A percentile compares a stretch with the other conserved stretches of the same genome.
Conservation (phyloP, 2,113 vertebrate species). For the Nycticebus coucang region DNA sequence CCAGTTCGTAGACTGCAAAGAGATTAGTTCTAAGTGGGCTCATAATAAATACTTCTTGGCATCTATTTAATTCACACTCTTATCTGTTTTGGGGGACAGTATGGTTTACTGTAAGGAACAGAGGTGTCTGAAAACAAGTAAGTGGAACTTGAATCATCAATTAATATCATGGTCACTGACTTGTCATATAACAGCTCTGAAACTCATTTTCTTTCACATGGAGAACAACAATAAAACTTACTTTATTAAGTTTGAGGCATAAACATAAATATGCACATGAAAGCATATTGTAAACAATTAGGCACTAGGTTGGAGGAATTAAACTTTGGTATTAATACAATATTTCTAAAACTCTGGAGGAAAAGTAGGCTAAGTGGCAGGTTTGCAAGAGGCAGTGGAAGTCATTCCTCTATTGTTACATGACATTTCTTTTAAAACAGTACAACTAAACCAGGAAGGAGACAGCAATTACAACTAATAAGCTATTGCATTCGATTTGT, state of each 20-base stretch:
- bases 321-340: not conserved
- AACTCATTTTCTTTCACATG: not conserved
- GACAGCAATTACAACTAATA: slow-evolving; percentile 67
- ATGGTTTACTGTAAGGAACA: not conserved
- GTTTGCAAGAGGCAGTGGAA: slow-evolving; percentile 40
- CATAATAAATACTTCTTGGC: not conserved
- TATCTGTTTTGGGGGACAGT: not conserved
- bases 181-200: not conserved
- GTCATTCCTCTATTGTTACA: slow-evolving; percentile 37
- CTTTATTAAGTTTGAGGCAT: not conserved
- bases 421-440: slow-evolving; percentile 16
- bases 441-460: not conserved
- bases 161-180: not conserved
- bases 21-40: not conserved
- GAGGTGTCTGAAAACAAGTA: not conserved
- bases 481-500: slow-evolving; percentile 45
- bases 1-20: not conserved
- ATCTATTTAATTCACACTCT: not conserved
- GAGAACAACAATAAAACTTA: not conserved
- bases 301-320: not conserved
- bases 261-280: not conserved
- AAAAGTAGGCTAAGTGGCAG: slow-evolving; percentile 36
- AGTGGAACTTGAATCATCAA: not conserved
- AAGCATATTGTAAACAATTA: slow-evolving; percentile 36
- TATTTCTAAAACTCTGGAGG: slow-evolving; percentile 33